A percentile compares a stretch with the other conserved stretches of the same genome.
phyloP scores from a whole-genome alignment of 2,113 vertebrate genomes.

The Nyctereutes procyonoides region DNA sequence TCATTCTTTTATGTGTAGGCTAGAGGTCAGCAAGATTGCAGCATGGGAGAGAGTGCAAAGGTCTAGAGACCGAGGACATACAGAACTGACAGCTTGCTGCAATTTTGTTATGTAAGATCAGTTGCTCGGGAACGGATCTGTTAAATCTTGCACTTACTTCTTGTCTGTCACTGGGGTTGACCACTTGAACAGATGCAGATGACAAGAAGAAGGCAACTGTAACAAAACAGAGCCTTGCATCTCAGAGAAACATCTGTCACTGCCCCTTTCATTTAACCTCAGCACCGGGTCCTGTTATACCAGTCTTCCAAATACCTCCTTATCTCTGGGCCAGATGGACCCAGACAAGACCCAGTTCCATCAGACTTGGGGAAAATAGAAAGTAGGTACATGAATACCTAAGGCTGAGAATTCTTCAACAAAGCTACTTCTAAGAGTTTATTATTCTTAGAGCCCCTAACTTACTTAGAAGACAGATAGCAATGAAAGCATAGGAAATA shows the following conservation, averaged over 20 bases:
- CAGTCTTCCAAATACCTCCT: background rate
- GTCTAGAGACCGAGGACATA: slow-evolving; percentile 39
- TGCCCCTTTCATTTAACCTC: slow-evolving; percentile 57
- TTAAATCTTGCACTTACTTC: slow-evolving; percentile 33
- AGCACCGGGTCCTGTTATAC: background rate
- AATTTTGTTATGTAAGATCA: slow-evolving; percentile 59
- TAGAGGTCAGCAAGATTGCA: background rate
- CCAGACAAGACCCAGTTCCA: background rate
- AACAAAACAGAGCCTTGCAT: slow-evolving; percentile 44
- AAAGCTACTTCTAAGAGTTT: background rate
- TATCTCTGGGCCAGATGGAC: background rate
- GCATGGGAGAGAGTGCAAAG: background rate
- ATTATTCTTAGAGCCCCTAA: background rate
- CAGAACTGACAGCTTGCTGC: slow-evolving; percentile 66
- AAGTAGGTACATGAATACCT: background rate
- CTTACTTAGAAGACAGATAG: background rate
- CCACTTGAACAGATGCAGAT: slow-evolving; percentile 68
- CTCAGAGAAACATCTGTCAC: slow-evolving; percentile 15
- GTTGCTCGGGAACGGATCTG: slow-evolving; percentile 54
- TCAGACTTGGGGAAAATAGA: background rate
- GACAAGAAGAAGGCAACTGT: slow-evolving; percentile 79
- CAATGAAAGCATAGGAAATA: background rate
- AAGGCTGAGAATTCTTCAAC: background rate
- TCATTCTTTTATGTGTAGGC: background rate
- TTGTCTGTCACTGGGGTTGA: slow-evolving; percentile 65